A percentile compares a stretch with the other conserved stretches of the same genome.
Evolutionary conservation across 2,797 vertebrate species (phyloP).

Genomic region (Molossus molossus): DNA sequence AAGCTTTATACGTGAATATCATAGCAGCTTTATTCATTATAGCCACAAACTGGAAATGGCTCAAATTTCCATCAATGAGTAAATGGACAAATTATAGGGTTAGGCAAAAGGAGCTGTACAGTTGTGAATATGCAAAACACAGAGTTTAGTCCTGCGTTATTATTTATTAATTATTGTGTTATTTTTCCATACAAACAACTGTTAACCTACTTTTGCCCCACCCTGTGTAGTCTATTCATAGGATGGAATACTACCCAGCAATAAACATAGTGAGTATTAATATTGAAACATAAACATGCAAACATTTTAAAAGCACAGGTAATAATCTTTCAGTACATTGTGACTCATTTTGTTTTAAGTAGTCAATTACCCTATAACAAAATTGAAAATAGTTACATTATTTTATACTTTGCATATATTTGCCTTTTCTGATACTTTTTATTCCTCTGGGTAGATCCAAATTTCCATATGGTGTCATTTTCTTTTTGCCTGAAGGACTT

Average conservation of each 20-base stretch:
- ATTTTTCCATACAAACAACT: background rate
- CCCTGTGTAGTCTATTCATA: background rate
- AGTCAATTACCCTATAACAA: background rate
- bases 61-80: background rate
- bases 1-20: background rate
- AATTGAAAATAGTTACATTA: background rate
- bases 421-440: background rate
- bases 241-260: too few relatives aligned
- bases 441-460: background rate
- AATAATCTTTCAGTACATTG: too few relatives aligned
- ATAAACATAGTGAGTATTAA: background rate
- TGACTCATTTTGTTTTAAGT: background rate
- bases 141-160: background rate
- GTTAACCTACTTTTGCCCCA: background rate
- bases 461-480: background rate
- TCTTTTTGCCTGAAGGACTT: background rate
- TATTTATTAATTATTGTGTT: background rate
- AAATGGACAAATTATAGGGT: background rate
- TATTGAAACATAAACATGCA: background rate
- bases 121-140: background rate
- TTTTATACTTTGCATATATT: background rate
- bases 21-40: background rate
- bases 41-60: too few relatives aligned
- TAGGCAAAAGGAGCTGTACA: background rate
- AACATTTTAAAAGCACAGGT: background rate